Evolutionary conservation across 1,140 invertebrate species (phyloP).

Genomic region (Sinella curviseta): DNA sequence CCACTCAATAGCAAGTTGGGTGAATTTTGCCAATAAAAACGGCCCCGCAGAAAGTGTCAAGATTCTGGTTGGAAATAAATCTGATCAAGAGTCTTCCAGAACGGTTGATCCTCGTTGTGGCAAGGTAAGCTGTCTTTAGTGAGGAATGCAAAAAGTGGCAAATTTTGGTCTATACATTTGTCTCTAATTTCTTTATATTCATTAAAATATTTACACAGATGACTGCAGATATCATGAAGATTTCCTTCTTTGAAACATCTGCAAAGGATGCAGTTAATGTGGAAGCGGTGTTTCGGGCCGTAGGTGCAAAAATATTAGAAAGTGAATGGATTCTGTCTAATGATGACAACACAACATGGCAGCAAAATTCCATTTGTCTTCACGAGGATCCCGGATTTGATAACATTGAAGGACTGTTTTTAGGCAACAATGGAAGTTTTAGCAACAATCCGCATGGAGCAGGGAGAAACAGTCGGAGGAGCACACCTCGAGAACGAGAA

Average conservation of each 20-base stretch:
- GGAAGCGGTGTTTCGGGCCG: slow-evolving; percentile 56
- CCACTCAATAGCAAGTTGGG: slow-evolving; percentile 84
- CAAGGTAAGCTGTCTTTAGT: neutral
- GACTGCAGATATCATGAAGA: slow-evolving; percentile 70
- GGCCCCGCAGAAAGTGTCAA: slow-evolving; percentile 85
- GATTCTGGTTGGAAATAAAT: slow-evolving; percentile 77
- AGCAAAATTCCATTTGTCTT: slow-evolving; percentile 25
- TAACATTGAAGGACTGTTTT: neutral
- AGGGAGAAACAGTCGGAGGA: neutral
- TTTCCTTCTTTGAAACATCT: slow-evolving; percentile 83
- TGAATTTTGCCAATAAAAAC: slow-evolving; percentile 81
- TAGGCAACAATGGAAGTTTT: neutral
- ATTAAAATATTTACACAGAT: too few species aligned
- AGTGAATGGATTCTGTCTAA: slow-evolving; percentile 22
- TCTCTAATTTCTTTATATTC: too few species aligned
- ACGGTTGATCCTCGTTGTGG: slow-evolving; percentile 14
- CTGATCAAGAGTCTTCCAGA: slow-evolving; percentile 51
- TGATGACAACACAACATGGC: neutral
- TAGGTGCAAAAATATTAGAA: slow-evolving; percentile 19
- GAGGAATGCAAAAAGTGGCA: neutral
- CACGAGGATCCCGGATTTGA: slow-evolving; percentile 9
- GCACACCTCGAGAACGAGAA: neutral
- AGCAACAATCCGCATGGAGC: neutral
- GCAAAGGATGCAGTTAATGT: slow-evolving; percentile 83
- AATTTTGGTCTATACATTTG: too few species aligned